These are phyloP conservation scores for Trichechus manatus DNA, from an alignment of 2,113 vertebrate genomes.

Conservation along the genomic window DNA sequence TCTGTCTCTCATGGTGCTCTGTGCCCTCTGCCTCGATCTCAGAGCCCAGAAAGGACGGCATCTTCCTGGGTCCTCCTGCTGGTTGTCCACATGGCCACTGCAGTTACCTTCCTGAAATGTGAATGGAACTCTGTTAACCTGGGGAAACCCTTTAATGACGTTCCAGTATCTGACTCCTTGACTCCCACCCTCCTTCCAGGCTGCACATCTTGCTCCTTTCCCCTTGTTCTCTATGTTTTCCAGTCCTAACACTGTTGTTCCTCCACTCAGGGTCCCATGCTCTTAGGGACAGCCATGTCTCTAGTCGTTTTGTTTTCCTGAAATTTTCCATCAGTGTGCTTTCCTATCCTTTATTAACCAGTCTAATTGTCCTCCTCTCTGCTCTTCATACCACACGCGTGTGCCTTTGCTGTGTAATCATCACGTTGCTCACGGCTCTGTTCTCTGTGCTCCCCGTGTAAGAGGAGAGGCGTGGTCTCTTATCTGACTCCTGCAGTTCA, in stretches of 20 bases:
- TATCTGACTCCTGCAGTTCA: not conserved
- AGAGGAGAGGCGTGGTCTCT: not conserved
- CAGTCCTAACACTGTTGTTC: not conserved
- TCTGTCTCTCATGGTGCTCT: not conserved
- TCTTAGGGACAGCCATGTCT: not conserved
- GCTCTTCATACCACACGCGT: not conserved
- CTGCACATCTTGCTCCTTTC: not conserved
- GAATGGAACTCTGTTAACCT: fast-evolving
- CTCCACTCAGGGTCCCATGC: not conserved
- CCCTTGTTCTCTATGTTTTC: not conserved
- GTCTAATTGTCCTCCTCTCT: not conserved
- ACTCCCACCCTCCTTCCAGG: not conserved
- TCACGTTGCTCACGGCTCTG: not conserved
- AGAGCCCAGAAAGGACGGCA: not conserved
- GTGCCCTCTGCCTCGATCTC: not conserved
- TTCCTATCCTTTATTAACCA: not conserved
- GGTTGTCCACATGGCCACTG: not conserved
- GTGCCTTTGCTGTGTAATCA: too few relatives aligned
- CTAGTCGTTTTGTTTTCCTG: not conserved
- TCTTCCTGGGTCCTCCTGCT: not conserved
- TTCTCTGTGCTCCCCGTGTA: fast-evolving
- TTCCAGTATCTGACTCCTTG: not conserved
- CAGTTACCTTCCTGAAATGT: too few relatives aligned
- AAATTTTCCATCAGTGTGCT: not conserved
- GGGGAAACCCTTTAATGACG: not conserved